phyloP scores from a whole-genome alignment of 1,140 invertebrate species.

The Danaus plexippus region DNA sequence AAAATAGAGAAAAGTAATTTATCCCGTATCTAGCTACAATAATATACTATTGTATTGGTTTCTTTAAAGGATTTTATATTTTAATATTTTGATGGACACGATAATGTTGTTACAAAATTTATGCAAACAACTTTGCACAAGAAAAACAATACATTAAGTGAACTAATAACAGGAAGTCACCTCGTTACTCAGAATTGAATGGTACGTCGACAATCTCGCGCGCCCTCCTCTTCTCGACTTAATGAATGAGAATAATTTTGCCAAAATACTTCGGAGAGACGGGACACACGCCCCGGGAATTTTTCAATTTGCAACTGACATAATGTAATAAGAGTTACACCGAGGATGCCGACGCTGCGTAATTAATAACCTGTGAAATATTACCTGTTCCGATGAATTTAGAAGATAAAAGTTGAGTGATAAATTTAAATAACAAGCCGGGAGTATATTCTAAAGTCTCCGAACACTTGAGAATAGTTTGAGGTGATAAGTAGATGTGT shows the following conservation, averaged over 20 bases:
- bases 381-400: constrained; percentile 70
- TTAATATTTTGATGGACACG: too few species aligned
- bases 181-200: constrained; percentile 66
- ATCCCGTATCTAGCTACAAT: not conserved
- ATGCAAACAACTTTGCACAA: constrained; percentile 24
- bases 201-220: constrained; percentile 62
- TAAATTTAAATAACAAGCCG: constrained; percentile 68
- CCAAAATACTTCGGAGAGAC: constrained; percentile 68
- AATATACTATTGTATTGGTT: too few species aligned
- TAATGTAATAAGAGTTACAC: constrained; percentile 71
- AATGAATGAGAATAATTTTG: constrained; percentile 71
- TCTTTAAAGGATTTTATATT: too few species aligned
- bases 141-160: constrained; percentile 61
- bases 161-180: constrained; percentile 67
- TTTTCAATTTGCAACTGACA: constrained; percentile 71
- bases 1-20: constrained; percentile 12
- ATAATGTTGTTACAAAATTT: too few species aligned
- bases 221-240: constrained; percentile 61
- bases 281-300: constrained; percentile 69
- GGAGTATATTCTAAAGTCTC: constrained; percentile 35
- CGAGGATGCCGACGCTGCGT: constrained; percentile 60
- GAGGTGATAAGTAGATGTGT: constrained; percentile 57
- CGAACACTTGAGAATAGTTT: constrained; percentile 68
- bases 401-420: constrained; percentile 70
- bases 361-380: constrained; percentile 71